phyloP scores from a whole-genome alignment of 2,797 vertebrate genomes.

The Enteromius paludinosus region DNA sequence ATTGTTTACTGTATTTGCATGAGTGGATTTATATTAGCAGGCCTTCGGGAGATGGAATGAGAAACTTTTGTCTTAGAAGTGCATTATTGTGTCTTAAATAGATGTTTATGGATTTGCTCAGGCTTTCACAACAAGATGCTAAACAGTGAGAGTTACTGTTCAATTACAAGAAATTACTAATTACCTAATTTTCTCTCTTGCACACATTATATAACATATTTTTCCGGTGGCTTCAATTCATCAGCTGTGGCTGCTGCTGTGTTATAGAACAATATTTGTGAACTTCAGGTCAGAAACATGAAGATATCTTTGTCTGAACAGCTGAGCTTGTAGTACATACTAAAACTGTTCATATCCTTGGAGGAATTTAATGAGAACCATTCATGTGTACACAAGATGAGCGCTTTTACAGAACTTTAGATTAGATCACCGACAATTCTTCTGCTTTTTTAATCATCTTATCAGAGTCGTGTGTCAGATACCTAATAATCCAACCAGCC shows the following conservation, averaged over 20 bases:
- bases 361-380: slow-evolving; percentile 25
- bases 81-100: slow-evolving; percentile 43
- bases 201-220: neutral
- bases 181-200: slow-evolving; percentile 36
- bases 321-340: slow-evolving; percentile 10
- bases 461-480: slow-evolving; percentile 26
- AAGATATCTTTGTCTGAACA: slow-evolving; percentile 13
- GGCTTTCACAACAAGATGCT: slow-evolving; percentile 35
- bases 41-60: slow-evolving; percentile 19
- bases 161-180: slow-evolving; percentile 44
- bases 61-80: slow-evolving; percentile 46
- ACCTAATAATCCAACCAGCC: slow-evolving; percentile 33
- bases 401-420: slow-evolving; percentile 24
- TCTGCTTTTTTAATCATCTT: slow-evolving; percentile 36
- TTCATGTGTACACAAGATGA: neutral
- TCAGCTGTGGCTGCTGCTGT: slow-evolving; percentile 3
- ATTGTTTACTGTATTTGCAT: slow-evolving; percentile 58
- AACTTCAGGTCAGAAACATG: slow-evolving; percentile 1
- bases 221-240: neutral
- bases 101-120: slow-evolving; percentile 41
- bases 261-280: slow-evolving; percentile 15
- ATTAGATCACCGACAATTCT: slow-evolving; percentile 28
- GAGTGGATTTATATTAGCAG: slow-evolving; percentile 50
- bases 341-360: neutral
- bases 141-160: slow-evolving; percentile 49